Conservation (phyloP, 2,113 vertebrate genomes). For the Sinocyclocheilus anshuiensis region DNA sequence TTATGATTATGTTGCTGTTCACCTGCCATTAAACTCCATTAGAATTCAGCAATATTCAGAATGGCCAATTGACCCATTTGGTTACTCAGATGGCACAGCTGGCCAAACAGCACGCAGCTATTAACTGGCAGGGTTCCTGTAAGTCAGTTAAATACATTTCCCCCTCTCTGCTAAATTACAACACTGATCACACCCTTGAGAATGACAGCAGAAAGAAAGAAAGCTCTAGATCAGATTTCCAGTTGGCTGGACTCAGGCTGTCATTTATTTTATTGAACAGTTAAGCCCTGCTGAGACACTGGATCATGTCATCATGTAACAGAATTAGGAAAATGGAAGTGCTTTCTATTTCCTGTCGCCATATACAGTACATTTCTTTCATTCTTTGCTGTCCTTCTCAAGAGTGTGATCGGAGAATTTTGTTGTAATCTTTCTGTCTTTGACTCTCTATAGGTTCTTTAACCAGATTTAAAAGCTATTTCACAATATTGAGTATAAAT, state of each 20-base stretch:
- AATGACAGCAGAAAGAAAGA: not conserved
- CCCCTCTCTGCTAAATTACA: constrained; percentile 6
- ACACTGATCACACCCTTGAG: not conserved
- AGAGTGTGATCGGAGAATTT: not conserved
- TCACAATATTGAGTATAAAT: not conserved
- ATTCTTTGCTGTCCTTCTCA: not conserved
- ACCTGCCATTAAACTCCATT: constrained; percentile 35
- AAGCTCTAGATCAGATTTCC: constrained; percentile 16
- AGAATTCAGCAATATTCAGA: constrained; percentile 24
- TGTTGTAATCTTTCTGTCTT: not conserved
- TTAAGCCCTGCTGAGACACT: constrained; percentile 21
- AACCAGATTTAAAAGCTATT: not conserved
- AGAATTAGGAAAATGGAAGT: constrained; percentile 10
- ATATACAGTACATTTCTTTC: not conserved
- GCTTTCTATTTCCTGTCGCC: not conserved
- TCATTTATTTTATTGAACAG: constrained; percentile 20
- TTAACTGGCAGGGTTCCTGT: constrained; percentile 20
- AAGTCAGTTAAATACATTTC: constrained; percentile 13
- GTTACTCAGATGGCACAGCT: not conserved
- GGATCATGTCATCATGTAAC: constrained; percentile 4
- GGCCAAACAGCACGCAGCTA: constrained; percentile 8
- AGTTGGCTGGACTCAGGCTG: constrained; percentile 7
- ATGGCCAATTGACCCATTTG: constrained; percentile 4
- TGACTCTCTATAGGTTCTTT: not conserved
- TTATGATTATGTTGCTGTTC: constrained; percentile 17